Evolutionary conservation across 1,140 invertebrate species (phyloP).

Genomic region (Papilio xuthus): DNA sequence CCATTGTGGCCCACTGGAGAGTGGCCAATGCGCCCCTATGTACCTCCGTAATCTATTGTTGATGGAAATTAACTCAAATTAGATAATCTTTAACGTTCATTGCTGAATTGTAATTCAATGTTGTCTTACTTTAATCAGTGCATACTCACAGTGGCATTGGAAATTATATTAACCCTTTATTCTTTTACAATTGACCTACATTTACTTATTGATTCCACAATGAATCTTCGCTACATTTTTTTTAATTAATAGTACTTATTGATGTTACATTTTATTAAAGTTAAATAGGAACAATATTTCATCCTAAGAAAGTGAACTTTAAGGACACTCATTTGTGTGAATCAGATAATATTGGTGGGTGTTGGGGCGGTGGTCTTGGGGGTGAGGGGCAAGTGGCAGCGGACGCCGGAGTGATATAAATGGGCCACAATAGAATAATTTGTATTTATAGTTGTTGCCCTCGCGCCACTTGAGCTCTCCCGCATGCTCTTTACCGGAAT

Average conservation of each 20-base stretch:
- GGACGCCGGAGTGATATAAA: constrained; percentile 38
- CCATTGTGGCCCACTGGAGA: constrained; percentile 37
- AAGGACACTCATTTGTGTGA: background rate
- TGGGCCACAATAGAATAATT: constrained; percentile 59
- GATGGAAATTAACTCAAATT: constrained; percentile 36
- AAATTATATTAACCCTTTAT: constrained; percentile 10
- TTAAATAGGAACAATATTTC: background rate
- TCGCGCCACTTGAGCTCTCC: constrained; percentile 48
- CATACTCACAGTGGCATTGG: background rate
- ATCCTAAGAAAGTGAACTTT: background rate
- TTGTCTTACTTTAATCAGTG: constrained; percentile 5
- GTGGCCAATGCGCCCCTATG: constrained; percentile 60
- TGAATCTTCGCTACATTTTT: background rate
- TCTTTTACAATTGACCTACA: background rate
- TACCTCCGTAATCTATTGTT: constrained; percentile 26
- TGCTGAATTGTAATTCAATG: constrained; percentile 19
- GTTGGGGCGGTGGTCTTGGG: background rate
- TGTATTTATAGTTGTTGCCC: constrained; percentile 58
- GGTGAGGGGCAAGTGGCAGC: background rate
- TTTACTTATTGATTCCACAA: background rate
- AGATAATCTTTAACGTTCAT: constrained; percentile 30
- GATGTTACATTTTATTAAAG: background rate
- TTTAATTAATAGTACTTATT: background rate
- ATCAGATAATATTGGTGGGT: background rate
- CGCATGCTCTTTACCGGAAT: constrained; percentile 65